Percentiles rank a stretch among this genome's conserved stretches.
Conservation (phyloP, 2,797 vertebrate genomes). For the Mus minutoides region DNA sequence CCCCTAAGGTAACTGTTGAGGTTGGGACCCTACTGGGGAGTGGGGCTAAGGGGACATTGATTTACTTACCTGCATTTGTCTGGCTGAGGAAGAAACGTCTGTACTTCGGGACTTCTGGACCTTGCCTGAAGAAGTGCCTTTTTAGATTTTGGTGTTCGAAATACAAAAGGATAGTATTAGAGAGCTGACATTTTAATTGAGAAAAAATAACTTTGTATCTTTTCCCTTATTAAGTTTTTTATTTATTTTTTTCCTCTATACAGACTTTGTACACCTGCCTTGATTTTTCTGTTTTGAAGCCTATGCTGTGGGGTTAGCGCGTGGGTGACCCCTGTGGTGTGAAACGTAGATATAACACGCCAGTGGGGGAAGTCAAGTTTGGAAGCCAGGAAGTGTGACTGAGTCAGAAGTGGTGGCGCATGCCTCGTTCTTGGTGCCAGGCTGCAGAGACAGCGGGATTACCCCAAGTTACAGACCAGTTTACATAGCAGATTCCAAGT, state of each 20-base stretch:
- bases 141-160: not conserved
- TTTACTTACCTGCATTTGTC: not conserved
- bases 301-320: rapidly evolving
- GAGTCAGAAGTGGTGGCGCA: too few species aligned
- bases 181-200: constrained; percentile 22
- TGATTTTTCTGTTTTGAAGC: not conserved
- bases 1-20: constrained; percentile 44
- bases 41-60: not conserved
- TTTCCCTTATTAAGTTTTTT: not conserved
- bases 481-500: not conserved
- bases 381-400: not conserved
- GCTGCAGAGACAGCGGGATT: not conserved
- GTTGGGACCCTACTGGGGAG: not conserved
- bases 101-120: not conserved
- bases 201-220: not conserved
- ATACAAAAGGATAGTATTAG: not conserved
- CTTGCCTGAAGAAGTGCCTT: not conserved
- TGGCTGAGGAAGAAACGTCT: not conserved
- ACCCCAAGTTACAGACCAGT: not conserved
- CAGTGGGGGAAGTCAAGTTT: rapidly evolving
- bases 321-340: not conserved
- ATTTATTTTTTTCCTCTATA: not conserved
- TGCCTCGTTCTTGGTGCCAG: not conserved
- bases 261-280: not conserved
- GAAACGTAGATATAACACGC: rapidly evolving